phyloP scores from a whole-genome alignment of 2,888 invertebrate species.

The Stegana nigrithorax region DNA sequence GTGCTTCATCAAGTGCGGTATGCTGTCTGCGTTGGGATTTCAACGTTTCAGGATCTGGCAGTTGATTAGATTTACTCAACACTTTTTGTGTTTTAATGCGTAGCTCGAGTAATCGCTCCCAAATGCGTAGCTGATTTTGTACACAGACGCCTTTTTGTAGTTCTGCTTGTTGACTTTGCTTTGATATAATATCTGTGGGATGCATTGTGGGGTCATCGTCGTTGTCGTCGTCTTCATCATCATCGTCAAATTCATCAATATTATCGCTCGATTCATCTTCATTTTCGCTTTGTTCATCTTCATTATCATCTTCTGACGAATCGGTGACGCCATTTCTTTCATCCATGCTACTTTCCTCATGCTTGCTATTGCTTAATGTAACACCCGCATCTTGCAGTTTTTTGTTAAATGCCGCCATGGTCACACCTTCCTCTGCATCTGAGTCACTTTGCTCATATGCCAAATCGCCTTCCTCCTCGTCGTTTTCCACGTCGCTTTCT shows the following conservation, averaged over 20 bases:
- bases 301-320: constrained; percentile 28
- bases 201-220: constrained; percentile 48
- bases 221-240: constrained; percentile 52
- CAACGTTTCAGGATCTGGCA: constrained; percentile 76
- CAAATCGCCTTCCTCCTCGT: constrained; percentile 45
- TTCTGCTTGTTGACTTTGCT: constrained; percentile 69
- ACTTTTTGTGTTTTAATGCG: constrained; percentile 90
- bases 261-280: constrained; percentile 31
- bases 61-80: constrained; percentile 79
- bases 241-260: constrained; percentile 35
- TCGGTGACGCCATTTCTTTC: constrained; percentile 31
- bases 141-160: constrained; percentile 77
- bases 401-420: constrained; percentile 33
- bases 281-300: constrained; percentile 28
- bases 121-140: constrained; percentile 78
- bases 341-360: constrained; percentile 13
- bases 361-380: neutral
- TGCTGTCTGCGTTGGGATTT: constrained; percentile 67
- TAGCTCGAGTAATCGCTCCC: constrained; percentile 88
- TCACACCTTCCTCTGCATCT: constrained; percentile 40
- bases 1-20: constrained; percentile 69
- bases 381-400: constrained; percentile 25
- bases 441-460: constrained; percentile 46
- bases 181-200: constrained; percentile 42
- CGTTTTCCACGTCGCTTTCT: constrained; percentile 37